A percentile compares a stretch with the other conserved stretches of the same genome.
phyloP scores from a whole-genome alignment of 2,113 vertebrate species.

The Aptenodytes forsteri region DNA sequence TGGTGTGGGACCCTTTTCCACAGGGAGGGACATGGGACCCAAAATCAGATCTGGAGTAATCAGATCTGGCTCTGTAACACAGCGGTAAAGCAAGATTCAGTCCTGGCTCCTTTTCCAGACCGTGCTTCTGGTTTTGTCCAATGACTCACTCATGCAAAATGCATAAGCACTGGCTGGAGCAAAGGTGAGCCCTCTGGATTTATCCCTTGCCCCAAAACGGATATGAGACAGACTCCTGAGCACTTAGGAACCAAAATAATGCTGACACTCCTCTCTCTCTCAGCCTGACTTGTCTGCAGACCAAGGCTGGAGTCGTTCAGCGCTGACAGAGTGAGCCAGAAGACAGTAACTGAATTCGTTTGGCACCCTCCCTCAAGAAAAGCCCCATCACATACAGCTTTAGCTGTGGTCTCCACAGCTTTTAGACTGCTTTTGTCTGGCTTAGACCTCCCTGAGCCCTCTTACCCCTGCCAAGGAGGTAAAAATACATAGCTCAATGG shows the following conservation, averaged over 20 bases:
- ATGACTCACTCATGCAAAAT: background rate
- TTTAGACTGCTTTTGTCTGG: background rate
- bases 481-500: background rate
- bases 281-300: background rate
- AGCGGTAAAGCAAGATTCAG: background rate
- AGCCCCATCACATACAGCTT: background rate
- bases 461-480: background rate
- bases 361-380: background rate
- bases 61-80: background rate
- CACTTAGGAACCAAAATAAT: background rate
- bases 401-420: background rate
- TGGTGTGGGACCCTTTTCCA: background rate
- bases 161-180: background rate
- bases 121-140: background rate
- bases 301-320: background rate
- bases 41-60: background rate
- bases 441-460: background rate
- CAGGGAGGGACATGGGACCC: background rate
- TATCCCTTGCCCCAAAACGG: background rate
- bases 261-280: background rate
- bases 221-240: background rate
- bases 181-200: background rate
- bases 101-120: background rate
- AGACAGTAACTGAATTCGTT: background rate
- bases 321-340: background rate